phyloP scores from a whole-genome alignment of 1,140 invertebrate genomes.

The Zaprionus tsacasi region DNA sequence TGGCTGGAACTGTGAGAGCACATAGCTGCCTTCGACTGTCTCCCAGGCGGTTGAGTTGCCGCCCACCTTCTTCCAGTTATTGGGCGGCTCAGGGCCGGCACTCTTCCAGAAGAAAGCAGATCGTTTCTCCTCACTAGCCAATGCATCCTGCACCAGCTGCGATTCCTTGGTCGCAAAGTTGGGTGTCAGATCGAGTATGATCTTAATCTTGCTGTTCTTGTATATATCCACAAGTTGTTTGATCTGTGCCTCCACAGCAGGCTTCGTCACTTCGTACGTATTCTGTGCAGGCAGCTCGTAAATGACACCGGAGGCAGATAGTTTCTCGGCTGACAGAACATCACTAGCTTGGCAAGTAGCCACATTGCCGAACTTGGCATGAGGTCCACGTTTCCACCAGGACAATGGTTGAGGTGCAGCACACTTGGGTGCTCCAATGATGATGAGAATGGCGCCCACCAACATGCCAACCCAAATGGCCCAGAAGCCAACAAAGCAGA shows the following conservation, averaged over 20 bases:
- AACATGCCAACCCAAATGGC: slow-evolving; percentile 93
- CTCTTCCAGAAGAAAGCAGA: slow-evolving; percentile 69
- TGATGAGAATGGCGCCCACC: slow-evolving; percentile 92
- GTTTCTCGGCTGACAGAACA: slow-evolving; percentile 47
- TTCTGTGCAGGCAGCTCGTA: slow-evolving; percentile 70
- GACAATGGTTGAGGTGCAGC: slow-evolving; percentile 87
- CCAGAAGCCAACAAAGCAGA: slow-evolving; percentile 94
- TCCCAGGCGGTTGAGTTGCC: slow-evolving; percentile 87
- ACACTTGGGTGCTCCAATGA: slow-evolving; percentile 93
- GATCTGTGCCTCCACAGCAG: slow-evolving; percentile 67
- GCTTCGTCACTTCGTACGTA: slow-evolving; percentile 68
- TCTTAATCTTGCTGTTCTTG: slow-evolving; percentile 52
- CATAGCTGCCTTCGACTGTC: slow-evolving; percentile 86
- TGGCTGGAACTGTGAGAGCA: slow-evolving; percentile 86
- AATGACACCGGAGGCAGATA: slow-evolving; percentile 71
- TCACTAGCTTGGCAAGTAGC: slow-evolving; percentile 40
- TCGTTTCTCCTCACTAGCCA: slow-evolving; percentile 72
- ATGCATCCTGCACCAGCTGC: slow-evolving; percentile 71
- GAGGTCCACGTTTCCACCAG: slow-evolving; percentile 86
- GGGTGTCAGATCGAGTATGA: slow-evolving; percentile 85
- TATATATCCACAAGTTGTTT: slow-evolving; percentile 65
- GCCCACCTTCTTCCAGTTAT: slow-evolving; percentile 89
- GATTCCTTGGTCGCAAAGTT: slow-evolving; percentile 85
- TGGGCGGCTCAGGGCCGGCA: slow-evolving; percentile 85
- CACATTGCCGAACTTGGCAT: slow-evolving; percentile 64